Conservation (phyloP, 2,888 invertebrate species). For the Drosophila robusta region DNA sequence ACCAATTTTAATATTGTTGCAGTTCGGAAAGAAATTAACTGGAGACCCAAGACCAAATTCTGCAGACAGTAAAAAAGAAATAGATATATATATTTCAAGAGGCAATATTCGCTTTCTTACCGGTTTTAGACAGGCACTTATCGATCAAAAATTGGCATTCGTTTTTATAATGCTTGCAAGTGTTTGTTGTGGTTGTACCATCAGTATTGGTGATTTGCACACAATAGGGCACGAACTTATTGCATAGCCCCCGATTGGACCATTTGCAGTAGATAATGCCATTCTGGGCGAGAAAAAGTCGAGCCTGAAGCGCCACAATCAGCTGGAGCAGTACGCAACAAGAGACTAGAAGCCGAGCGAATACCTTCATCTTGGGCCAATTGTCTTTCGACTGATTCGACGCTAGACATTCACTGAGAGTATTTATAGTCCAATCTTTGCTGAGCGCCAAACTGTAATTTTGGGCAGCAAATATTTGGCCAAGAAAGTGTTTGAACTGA, state of each 20-base stretch:
- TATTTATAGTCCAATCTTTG: constrained; percentile 30
- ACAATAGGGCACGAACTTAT: constrained; percentile 33
- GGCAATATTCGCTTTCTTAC: constrained; percentile 26
- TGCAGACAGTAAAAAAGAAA: constrained; percentile 4
- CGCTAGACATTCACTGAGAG: not conserved
- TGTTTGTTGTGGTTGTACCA: not conserved
- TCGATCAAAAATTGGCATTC: constrained; percentile 54
- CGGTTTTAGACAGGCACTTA: constrained; percentile 35
- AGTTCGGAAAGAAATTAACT: not conserved
- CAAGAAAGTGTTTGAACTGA: constrained; percentile 32
- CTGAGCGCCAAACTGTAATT: not conserved
- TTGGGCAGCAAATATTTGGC: constrained; percentile 37
- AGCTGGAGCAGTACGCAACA: constrained; percentile 21
- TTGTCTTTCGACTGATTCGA: constrained; percentile 24
- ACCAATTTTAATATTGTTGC: constrained; percentile 1
- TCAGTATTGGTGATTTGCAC: not conserved
- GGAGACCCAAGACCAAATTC: constrained; percentile 18
- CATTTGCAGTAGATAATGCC: constrained; percentile 53
- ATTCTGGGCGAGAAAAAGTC: constrained; percentile 38
- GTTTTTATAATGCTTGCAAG: constrained; percentile 53
- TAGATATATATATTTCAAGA: not conserved
- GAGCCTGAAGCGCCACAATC: constrained; percentile 26
- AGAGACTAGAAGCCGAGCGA: not conserved
- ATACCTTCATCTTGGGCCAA: constrained; percentile 23
- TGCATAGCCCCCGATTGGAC: constrained; percentile 37